These are phyloP conservation scores for Aegithalos caudatus DNA, from an alignment of 2,113 vertebrate genomes.

Conservation along the genomic window DNA sequence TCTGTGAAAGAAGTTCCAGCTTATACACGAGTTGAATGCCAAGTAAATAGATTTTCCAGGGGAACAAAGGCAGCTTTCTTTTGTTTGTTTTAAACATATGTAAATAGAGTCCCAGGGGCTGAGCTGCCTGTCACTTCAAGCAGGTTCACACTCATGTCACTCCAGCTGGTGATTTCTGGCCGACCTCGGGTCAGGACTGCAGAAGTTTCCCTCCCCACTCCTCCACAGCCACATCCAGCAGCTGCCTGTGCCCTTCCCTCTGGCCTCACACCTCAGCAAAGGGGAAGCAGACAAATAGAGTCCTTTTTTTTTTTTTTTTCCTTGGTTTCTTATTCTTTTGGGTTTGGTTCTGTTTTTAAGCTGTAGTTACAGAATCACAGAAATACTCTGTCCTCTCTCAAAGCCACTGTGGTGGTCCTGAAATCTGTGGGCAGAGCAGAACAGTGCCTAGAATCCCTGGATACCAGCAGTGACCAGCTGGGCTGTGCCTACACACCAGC, in stretches of 20 bases:
- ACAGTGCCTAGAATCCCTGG: background rate
- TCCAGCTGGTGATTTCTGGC: conserved; percentile 8
- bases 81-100: conserved; percentile 49
- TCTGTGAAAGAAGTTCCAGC: background rate
- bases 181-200: background rate
- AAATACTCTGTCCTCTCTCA: background rate
- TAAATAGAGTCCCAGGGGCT: conserved; percentile 40
- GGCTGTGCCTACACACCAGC: background rate
- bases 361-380: background rate
- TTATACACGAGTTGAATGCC: background rate
- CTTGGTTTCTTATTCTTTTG: background rate
- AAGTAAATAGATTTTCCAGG: conserved; percentile 40
- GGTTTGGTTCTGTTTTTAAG: background rate
- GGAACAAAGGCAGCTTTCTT: conserved; percentile 43
- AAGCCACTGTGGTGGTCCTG: fast-evolving
- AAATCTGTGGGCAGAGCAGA: background rate
- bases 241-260: background rate
- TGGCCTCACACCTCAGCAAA: background rate
- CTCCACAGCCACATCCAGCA: background rate
- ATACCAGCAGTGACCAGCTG: background rate
- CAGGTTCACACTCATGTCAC: background rate
- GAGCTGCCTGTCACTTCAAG: conserved; percentile 28
- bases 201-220: background rate
- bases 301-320: background rate
- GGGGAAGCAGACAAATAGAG: background rate